Evolutionary conservation across 2,888 invertebrate species (phyloP), one percentile per base, ranked within the genome.

Genomic region (Mellilla xanthometata): DNA sequence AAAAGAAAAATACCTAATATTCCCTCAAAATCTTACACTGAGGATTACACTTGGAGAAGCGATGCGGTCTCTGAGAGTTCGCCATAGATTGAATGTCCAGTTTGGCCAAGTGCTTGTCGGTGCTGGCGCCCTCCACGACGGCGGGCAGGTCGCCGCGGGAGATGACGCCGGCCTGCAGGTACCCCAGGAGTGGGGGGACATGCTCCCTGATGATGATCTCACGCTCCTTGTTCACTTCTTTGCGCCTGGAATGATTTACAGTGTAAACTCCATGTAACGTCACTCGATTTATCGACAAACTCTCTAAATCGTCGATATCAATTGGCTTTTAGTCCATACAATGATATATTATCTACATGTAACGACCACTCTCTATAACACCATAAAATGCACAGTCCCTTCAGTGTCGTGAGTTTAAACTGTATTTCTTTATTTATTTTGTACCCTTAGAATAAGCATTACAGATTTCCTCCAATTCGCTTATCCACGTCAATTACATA

Each of bases 161-260:
- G 5, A 93, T 42, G 1, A 92, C 78, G 0, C 91, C 93, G 7
- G 87, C 79, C 8, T 92, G 93, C 5, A 93, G 59, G 71, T 85
- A 92, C 2, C 93, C 93, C 2, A 92, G 66, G 0, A 93, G 65
- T 8, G 87, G 77, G 0, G 91, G 81, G 0, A 80, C 92, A 67
- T 93, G 93, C 39, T 91, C 89, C 12, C 78, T 67, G n/a, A 93
- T 62, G 58, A 93, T 82, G 45, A 79, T 77, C 33, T 86, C 61
- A 7, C 93, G 83, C 58, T 93, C 93, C 22, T 85, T 74, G 6
- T 89, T 77, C n/a, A 93, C 89, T 58, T 92, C 81, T 29, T 69
- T 58, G 13, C 63, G 64, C 82, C 93, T 92, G 68, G 2, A 52
- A 35, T 27, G 2, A 52, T 9, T 3, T n/a, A n/a, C n/a, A n/a